A percentile compares a stretch with the other conserved stretches of the same genome.
phyloP scores from a whole-genome alignment of 2,888 invertebrate genomes.

The Liposcelis brunnea region DNA sequence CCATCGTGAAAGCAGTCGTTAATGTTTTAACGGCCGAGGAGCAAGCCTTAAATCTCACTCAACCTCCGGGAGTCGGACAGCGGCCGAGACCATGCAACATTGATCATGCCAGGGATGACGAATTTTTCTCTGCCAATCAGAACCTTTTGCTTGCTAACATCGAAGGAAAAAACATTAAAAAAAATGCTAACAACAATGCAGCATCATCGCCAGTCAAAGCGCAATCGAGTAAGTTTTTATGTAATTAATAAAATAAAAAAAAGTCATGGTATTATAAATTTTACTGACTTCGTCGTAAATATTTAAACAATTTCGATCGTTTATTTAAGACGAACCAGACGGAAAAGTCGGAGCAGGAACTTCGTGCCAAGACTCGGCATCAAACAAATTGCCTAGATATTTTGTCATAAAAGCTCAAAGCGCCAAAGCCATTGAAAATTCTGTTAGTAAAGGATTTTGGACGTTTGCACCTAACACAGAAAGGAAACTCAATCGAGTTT shows the following conservation, averaged over 20 bases:
- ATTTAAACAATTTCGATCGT: too few species aligned
- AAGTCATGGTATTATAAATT: too few species aligned
- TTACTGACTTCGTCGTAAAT: too few species aligned
- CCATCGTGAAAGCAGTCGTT: slow-evolving; percentile 45
- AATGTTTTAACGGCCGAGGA: slow-evolving; percentile 54
- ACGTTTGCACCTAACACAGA: slow-evolving; percentile 42
- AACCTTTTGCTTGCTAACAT: too few species aligned
- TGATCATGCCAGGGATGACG: slow-evolving; percentile 22
- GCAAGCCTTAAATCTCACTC: slow-evolving; percentile 44
- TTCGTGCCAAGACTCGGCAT: not conserved
- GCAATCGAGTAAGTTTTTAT: too few species aligned
- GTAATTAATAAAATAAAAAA: too few species aligned
- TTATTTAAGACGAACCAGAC: too few species aligned
- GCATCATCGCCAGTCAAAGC: too few species aligned
- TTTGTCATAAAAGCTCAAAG: slow-evolving; percentile 44
- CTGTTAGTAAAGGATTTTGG: slow-evolving; percentile 36
- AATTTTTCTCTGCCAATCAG: too few species aligned
- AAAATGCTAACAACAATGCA: too few species aligned
- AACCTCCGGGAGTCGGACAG: slow-evolving; percentile 58
- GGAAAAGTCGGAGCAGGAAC: too few species aligned
- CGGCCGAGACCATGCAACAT: slow-evolving; percentile 49
- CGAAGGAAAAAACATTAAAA: too few species aligned
- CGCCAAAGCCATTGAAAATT: slow-evolving; percentile 35
- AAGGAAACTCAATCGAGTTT: slow-evolving; percentile 38
- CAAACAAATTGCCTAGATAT: slow-evolving; percentile 23